These are phyloP conservation scores for Netelia melanura DNA, from an alignment of 2,888 invertebrate genomes.

Conservation along the genomic window DNA sequence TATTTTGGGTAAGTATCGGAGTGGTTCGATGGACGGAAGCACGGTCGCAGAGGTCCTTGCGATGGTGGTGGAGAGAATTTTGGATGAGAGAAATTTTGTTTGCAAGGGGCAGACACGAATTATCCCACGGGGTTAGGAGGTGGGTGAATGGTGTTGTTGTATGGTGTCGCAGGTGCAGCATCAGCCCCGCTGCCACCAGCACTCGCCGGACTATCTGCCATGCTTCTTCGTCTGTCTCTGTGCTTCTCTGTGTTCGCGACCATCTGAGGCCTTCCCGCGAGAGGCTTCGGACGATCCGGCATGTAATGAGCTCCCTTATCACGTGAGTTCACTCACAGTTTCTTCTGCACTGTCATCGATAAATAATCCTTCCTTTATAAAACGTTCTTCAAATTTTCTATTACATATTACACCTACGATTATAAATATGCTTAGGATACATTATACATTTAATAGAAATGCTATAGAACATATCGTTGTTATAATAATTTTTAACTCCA, in stretches of 20 bases:
- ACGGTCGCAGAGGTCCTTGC: constrained; percentile 18
- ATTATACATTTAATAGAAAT: neutral
- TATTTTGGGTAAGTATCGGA: constrained; percentile 72
- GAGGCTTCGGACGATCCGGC: constrained; percentile 84
- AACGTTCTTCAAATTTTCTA: neutral
- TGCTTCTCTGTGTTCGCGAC: constrained; percentile 85
- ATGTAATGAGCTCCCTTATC: constrained; percentile 80
- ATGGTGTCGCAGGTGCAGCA: constrained; percentile 85
- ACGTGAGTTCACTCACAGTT: constrained; percentile 84
- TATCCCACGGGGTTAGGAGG: constrained; percentile 67
- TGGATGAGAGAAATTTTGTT: constrained; percentile 29
- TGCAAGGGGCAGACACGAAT: constrained; percentile 16
- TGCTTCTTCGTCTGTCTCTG: constrained; percentile 85
- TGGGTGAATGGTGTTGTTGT: constrained; percentile 82
- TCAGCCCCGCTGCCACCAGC: constrained; percentile 83
- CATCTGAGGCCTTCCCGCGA: constrained; percentile 82
- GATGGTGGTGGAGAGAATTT: constrained; percentile 32
- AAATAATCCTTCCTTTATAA: constrained; percentile 11
- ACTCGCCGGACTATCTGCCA: constrained; percentile 84
- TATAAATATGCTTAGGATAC: neutral
- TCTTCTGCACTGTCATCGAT: constrained; percentile 19
- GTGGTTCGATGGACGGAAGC: neutral
- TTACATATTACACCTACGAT: neutral
- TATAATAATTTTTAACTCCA: constrained; percentile 15
- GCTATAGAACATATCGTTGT: constrained; percentile 6